These are phyloP conservation scores for Torymus aiolomorphi DNA, from an alignment of 2,888 invertebrate genomes.

Conservation along the genomic window DNA sequence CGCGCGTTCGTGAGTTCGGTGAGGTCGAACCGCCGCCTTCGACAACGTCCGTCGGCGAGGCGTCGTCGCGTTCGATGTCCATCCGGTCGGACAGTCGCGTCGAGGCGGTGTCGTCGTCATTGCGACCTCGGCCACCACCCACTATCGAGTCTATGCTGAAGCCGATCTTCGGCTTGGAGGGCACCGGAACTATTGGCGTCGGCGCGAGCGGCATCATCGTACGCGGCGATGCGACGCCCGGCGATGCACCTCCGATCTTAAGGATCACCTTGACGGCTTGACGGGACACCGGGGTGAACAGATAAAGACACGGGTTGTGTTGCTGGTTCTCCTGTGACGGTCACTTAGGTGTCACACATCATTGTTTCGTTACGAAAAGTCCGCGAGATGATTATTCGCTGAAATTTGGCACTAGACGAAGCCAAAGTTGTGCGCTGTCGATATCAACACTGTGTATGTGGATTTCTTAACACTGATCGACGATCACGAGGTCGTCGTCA, in stretches of 20 bases:
- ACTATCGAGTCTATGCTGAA: constrained; percentile 97
- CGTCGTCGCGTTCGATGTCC: constrained; percentile 55
- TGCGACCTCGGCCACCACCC: constrained; percentile 78
- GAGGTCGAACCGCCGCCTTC: constrained; percentile 65
- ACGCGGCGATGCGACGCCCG: constrained; percentile 64
- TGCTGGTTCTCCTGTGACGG: no score
- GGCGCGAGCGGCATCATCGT: constrained; percentile 97
- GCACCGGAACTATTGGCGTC: constrained; percentile 93
- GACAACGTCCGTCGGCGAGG: constrained; percentile 67
- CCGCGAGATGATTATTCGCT: no score
- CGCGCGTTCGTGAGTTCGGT: constrained; percentile 45
- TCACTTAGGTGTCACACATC: constrained; percentile 27
- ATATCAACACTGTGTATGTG: no score
- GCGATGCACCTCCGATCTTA: constrained; percentile 42
- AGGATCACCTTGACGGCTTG: constrained; percentile 50
- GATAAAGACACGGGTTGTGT: no score
- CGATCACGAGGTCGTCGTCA: constrained; percentile 3
- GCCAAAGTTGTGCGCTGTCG: no score
- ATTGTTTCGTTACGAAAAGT: no score
- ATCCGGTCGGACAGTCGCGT: constrained; percentile 22
- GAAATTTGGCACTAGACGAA: no score
- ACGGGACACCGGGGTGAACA: background rate
- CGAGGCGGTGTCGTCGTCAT: constrained; percentile 32
- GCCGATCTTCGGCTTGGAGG: constrained; percentile 94
- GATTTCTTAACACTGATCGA: constrained; percentile 29